A percentile compares a stretch with the other conserved stretches of the same genome.
These are phyloP conservation scores for Vulpes lagopus DNA, from an alignment of 2,113 vertebrate genomes.

Conservation along the genomic window DNA sequence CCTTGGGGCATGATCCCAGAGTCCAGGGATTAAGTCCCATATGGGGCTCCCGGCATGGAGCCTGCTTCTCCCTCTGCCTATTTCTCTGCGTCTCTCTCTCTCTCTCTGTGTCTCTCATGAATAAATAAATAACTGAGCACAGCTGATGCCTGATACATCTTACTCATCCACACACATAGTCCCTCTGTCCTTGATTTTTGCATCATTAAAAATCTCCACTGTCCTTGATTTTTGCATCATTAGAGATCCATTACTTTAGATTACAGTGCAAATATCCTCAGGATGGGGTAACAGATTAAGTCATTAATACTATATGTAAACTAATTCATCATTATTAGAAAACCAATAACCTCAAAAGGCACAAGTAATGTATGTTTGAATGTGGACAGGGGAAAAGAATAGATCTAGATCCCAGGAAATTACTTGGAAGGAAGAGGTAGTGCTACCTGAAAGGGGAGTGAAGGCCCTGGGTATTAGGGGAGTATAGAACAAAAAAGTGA, in stretches of 20 bases:
- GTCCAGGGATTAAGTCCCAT: too few relatives aligned
- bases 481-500: neutral
- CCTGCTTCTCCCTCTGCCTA: too few relatives aligned
- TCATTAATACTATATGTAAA: slow-evolving; percentile 39
- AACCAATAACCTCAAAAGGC: neutral
- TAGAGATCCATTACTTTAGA: slow-evolving; percentile 12
- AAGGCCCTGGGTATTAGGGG: neutral
- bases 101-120: too few relatives aligned
- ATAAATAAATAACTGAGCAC: too few relatives aligned
- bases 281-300: neutral
- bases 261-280: slow-evolving; percentile 32
- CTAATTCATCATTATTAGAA: slow-evolving; percentile 1
- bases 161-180: too few relatives aligned
- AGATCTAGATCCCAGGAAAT: neutral
- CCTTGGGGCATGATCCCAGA: too few relatives aligned
- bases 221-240: slow-evolving; percentile 37
- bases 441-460: neutral
- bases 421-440: neutral
- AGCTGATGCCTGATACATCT: too few relatives aligned
- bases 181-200: too few relatives aligned
- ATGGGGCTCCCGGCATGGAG: too few relatives aligned
- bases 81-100: too few relatives aligned
- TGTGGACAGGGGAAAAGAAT: neutral
- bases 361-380: slow-evolving; percentile 13
- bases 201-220: neutral